Conservation (phyloP, 2,113 vertebrate genomes). For the Erythrocebus patas region DNA sequence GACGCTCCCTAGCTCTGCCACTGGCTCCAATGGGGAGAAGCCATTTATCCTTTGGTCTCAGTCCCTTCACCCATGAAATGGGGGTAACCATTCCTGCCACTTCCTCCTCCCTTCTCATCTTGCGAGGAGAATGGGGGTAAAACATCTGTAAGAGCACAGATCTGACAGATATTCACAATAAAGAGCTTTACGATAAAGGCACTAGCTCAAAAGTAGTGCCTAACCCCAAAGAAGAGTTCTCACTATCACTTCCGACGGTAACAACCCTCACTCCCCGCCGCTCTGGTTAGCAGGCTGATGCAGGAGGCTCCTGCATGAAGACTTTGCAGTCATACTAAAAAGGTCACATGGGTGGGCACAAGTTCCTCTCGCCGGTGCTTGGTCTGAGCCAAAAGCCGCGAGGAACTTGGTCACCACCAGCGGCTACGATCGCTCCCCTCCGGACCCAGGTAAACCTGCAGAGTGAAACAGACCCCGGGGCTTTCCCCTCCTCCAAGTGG, state of each 20-base stretch:
- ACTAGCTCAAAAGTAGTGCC: neutral
- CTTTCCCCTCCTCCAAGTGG: neutral
- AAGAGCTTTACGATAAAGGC: neutral
- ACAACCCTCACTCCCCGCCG: neutral
- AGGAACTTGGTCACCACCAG: neutral
- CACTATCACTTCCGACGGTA: neutral
- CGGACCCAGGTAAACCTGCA: neutral
- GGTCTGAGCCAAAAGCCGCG: neutral
- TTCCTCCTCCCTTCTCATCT: neutral
- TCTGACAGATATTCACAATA: no score
- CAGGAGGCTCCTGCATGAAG: neutral
- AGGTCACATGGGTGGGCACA: neutral
- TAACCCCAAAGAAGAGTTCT: neutral
- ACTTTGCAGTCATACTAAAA: neutral
- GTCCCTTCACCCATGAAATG: neutral
- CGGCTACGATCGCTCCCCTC: neutral
- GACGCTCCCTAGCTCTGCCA: neutral
- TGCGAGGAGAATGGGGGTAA: neutral
- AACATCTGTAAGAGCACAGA: neutral
- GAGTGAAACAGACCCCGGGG: neutral
- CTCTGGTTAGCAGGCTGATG: neutral
- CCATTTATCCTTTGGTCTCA: neutral
- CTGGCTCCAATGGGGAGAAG: neutral
- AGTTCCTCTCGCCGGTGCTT: neutral
- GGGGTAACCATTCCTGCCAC: neutral